Evolutionary conservation across 2,113 vertebrate species (phyloP).

Genomic region (Chroicocephalus ridibundus): DNA sequence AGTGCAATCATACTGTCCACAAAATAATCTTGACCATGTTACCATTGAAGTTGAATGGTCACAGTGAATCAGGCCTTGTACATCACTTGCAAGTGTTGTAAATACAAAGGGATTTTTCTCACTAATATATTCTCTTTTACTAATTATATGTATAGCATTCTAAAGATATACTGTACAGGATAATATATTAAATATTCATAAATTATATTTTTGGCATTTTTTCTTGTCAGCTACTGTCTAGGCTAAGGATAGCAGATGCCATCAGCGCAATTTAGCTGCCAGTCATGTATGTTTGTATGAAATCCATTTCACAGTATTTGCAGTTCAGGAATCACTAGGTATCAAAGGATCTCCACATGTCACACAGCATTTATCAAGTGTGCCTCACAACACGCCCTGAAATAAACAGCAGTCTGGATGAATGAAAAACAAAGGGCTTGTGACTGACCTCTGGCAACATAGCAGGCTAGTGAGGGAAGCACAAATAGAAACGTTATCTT

Average conservation of each 20-base stretch:
- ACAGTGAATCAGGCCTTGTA: neutral
- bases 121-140: neutral
- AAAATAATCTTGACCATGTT: neutral
- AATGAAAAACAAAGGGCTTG: neutral
- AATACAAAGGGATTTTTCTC: neutral
- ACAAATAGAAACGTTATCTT: neutral
- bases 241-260: neutral
- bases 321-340: neutral
- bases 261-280: neutral
- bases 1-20: neutral
- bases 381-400: neutral
- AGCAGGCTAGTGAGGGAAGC: neutral
- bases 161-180: neutral
- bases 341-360: neutral
- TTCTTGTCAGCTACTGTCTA: neutral
- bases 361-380: neutral
- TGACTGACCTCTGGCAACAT: neutral
- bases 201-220: neutral
- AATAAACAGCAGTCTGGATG: neutral
- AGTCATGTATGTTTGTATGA: neutral
- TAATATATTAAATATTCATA: neutral
- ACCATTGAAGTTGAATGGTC: neutral
- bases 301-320: neutral
- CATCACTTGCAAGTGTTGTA: neutral
- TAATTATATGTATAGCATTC: neutral